Percentiles rank a stretch among this genome's conserved stretches.
These are phyloP conservation scores for Nomada lathburiana DNA, from an alignment of 2,888 invertebrate genomes.

Conservation along the genomic window DNA sequence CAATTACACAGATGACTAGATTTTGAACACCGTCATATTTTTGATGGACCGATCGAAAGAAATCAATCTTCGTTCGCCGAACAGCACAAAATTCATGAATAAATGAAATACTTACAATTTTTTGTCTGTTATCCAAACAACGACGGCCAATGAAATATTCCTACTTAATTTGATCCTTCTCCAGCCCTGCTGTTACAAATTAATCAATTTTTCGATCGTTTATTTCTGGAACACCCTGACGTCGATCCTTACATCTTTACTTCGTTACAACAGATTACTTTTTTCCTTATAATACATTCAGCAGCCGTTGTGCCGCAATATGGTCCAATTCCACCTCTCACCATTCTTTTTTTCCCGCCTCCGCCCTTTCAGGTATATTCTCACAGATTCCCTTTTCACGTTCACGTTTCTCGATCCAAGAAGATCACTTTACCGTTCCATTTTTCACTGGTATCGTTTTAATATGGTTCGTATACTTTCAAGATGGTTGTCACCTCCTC, in stretches of 20 bases:
- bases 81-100: background rate
- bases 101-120: background rate
- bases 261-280: conserved; percentile 54
- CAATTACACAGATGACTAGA: background rate
- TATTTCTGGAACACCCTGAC: conserved; percentile 28
- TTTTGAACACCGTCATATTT: background rate
- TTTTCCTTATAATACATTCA: conserved; percentile 53
- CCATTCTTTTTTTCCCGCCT: background rate
- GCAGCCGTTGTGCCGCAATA: conserved; percentile 47
- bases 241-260: conserved; percentile 27
- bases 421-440: conserved; percentile 38
- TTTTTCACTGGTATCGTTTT: conserved; percentile 20
- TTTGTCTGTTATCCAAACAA: background rate
- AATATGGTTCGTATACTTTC: conserved; percentile 29
- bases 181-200: too few species aligned
- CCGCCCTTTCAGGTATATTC: background rate
- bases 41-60: background rate
- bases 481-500: conserved; percentile 1
- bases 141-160: background rate
- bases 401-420: conserved; percentile 7
- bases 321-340: conserved; percentile 54
- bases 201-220: background rate
- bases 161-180: background rate
- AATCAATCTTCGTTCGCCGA: background rate
- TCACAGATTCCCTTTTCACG: background rate